phyloP scores from a whole-genome alignment of 2,797 vertebrate species.

The Peromyscus melanophrys region DNA sequence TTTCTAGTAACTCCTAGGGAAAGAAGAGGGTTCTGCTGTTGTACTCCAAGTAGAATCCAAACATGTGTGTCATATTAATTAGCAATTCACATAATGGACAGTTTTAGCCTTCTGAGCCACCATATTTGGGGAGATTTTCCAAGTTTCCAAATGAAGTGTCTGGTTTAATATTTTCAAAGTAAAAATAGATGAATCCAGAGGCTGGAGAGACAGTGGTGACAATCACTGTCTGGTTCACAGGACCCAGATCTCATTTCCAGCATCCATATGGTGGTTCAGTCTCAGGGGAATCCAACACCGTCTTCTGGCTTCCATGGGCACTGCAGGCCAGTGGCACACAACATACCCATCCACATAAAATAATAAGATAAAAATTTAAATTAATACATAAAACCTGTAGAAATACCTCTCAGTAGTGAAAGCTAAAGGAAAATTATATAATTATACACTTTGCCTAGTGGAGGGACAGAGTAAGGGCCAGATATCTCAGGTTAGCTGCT shows the following conservation, averaged over 20 bases:
- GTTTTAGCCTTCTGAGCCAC: neutral
- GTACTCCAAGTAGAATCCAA: neutral
- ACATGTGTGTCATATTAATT: neutral
- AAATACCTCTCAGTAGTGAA: neutral
- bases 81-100: neutral
- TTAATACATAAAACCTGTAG: neutral
- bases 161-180: neutral
- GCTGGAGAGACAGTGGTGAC: neutral
- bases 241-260: neutral
- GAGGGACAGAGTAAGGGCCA: neutral
- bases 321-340: neutral
- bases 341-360: neutral
- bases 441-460: neutral
- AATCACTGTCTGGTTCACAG: neutral
- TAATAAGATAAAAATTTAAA: neutral
- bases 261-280: neutral
- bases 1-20: neutral
- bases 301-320: neutral
- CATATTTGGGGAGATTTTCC: neutral
- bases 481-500: neutral
- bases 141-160: neutral
- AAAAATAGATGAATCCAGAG: neutral
- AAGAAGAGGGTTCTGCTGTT: neutral
- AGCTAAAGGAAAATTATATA: neutral
- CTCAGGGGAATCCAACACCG: neutral